A percentile compares a stretch with the other conserved stretches of the same genome.
Evolutionary conservation across 2,113 vertebrate genomes (phyloP).

Genomic region (Brienomyrus longianalis): DNA sequence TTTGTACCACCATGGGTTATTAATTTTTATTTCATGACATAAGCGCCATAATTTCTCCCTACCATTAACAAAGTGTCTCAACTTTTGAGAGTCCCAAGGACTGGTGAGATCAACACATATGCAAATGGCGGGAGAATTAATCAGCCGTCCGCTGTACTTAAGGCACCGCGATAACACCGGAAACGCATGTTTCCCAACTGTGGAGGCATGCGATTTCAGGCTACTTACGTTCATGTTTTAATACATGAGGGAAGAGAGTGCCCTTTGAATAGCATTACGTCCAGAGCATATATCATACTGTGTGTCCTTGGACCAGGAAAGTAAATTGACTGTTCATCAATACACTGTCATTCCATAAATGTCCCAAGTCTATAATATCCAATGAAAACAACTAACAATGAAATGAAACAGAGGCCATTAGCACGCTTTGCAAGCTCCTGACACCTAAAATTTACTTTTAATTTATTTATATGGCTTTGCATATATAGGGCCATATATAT

Average conservation of each 20-base stretch:
- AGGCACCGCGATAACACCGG: not conserved
- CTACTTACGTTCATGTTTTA: not conserved
- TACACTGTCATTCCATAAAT: slow-evolving; percentile 10
- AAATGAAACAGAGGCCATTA: slow-evolving; percentile 8
- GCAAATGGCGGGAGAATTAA: not conserved
- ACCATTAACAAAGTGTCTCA: slow-evolving; percentile 19
- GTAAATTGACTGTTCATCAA: slow-evolving; percentile 5
- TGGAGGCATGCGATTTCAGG: not conserved
- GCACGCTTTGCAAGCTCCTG: not conserved
- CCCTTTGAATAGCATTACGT: slow-evolving; percentile 8
- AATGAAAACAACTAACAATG: slow-evolving; percentile 3
- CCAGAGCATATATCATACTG: not conserved
- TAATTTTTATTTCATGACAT: slow-evolving; percentile 20
- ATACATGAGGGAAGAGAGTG: not conserved
- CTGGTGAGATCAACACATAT: slow-evolving; percentile 5
- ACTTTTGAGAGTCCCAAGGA: slow-evolving; percentile 15
- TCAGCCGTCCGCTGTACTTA: not conserved
- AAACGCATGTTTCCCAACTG: not conserved
- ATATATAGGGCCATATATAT: slow-evolving; percentile 7
- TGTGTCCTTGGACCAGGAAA: not conserved
- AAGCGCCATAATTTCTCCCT: slow-evolving; percentile 13
- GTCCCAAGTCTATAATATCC: not conserved
- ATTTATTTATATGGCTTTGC: slow-evolving; percentile 7
- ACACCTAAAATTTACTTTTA: not conserved
- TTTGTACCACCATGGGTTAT: slow-evolving; percentile 16